Evolutionary conservation across 2,888 invertebrate genomes (phyloP), one percentile per base, ranked within the genome.

Genomic region (Bombylius discolor): DNA sequence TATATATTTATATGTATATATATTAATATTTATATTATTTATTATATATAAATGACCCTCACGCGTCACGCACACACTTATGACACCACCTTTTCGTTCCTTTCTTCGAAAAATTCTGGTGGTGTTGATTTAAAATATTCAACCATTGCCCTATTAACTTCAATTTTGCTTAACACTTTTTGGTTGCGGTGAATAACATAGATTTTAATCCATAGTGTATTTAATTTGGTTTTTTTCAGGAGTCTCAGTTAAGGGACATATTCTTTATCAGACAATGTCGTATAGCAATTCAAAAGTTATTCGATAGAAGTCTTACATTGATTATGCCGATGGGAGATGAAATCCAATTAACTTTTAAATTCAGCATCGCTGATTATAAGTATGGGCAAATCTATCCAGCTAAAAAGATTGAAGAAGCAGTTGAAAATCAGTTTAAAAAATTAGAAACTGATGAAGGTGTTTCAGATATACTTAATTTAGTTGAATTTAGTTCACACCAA

Each of bases 361-460:
- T 60, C 3, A 56, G 56, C 42, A 54, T 55, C 1, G 60, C 57
- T 1, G 45, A 55, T 9, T 55, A 56, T 32, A 39, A 55, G n/a
- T 49, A 53, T 32, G 61, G 60, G 0, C 61, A 62, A 55, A 58
- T 60, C 31, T 56, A 56, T 33, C 58, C 62, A 13, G 48, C 49
- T 8, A 59, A 54, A 49, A 56, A 58, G 32, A 45, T 60, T 3
- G 55, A 57, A 23, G n/a, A 56, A 34, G 57, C 58, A n/a, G 45
- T 59, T 8, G 47, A 23, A 5, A 48, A 46, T 5, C 52, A 57
- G 44, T 52, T 58, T 44, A n/a, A 53, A 7, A 42, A 52, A 7
- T 50, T 56, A 12, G 56, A 53, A 34, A 45, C 46, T 6, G 49
- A 53, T 14, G 58, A 59, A 34, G 52, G 53, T 49, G 50, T 58